Conservation (phyloP, 2,797 vertebrate genomes). For the Trematomus bernacchii region DNA sequence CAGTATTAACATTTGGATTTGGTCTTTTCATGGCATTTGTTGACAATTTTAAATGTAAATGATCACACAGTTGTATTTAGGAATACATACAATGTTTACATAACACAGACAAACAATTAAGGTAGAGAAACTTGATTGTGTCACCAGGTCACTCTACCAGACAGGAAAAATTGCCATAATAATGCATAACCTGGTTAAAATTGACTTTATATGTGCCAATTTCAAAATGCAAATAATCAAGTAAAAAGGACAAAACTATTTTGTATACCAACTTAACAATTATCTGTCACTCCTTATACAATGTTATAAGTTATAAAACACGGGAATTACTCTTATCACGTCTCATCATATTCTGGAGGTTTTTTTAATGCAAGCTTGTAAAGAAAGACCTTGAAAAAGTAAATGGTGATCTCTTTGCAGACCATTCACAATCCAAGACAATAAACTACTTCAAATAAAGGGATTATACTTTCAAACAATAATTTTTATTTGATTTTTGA, state of each 20-base stretch:
- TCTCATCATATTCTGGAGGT: neutral
- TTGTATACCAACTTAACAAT: conserved; percentile 19
- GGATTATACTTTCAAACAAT: conserved; percentile 42
- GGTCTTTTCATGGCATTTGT: neutral
- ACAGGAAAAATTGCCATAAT: neutral
- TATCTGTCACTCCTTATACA: neutral
- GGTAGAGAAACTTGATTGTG: neutral
- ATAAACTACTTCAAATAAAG: conserved; percentile 27
- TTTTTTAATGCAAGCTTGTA: neutral
- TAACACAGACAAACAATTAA: neutral
- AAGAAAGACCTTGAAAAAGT: conserved; percentile 42
- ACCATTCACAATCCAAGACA: conserved; percentile 41
- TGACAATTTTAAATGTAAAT: neutral
- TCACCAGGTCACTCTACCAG: neutral
- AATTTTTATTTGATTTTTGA: conserved; percentile 56
- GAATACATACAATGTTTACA: neutral
- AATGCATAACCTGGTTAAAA: neutral
- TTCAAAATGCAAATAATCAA: neutral
- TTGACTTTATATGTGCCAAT: neutral
- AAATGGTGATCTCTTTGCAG: conserved; percentile 30
- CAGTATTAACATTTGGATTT: neutral
- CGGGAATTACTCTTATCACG: conserved; percentile 14
- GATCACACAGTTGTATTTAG: neutral
- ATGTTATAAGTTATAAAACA: neutral
- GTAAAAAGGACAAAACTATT: neutral